A percentile compares a stretch with the other conserved stretches of the same genome.
Conservation (phyloP, 37 sponge, comb jelly and placozoan genomes). For the Mnemiopsis leidyi region DNA sequence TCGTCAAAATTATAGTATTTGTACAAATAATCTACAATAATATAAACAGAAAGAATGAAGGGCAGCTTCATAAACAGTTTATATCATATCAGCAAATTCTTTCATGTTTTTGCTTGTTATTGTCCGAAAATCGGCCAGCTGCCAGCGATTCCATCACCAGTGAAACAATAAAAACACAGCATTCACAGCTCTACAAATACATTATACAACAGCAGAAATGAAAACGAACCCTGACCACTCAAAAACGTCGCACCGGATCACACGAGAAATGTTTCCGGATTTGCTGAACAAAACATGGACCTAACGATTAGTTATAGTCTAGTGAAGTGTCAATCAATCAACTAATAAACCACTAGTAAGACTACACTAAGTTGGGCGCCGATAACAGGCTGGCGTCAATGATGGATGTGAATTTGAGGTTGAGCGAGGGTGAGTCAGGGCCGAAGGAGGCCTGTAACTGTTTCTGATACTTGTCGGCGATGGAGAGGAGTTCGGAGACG, state of each 20-base stretch:
- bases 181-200: not conserved
- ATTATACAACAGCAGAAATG: not conserved
- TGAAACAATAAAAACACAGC: not conserved
- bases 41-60: not conserved
- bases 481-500: conserved; percentile 1
- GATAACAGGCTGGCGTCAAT: conserved; percentile 8
- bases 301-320: not conserved
- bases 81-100: not conserved
- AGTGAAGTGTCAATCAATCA: not conserved
- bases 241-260: not conserved
- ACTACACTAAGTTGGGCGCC: not conserved
- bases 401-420: conserved; percentile 28
- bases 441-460: not conserved
- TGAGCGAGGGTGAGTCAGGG: conserved; percentile 46
- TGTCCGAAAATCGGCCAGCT: not conserved
- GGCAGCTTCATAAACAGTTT: not conserved
- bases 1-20: conserved; percentile 47
- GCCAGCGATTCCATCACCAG: not conserved
- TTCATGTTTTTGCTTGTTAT: not conserved
- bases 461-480: conserved; percentile 50
- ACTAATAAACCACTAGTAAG: not conserved
- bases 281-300: not conserved
- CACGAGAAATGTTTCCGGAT: not conserved
- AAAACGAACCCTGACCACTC: not conserved
- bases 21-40: conserved; percentile 49